Percentiles rank a stretch among this genome's conserved stretches.
Conservation (phyloP, 2,888 invertebrate species). For the Cheilosia scutellata region DNA sequence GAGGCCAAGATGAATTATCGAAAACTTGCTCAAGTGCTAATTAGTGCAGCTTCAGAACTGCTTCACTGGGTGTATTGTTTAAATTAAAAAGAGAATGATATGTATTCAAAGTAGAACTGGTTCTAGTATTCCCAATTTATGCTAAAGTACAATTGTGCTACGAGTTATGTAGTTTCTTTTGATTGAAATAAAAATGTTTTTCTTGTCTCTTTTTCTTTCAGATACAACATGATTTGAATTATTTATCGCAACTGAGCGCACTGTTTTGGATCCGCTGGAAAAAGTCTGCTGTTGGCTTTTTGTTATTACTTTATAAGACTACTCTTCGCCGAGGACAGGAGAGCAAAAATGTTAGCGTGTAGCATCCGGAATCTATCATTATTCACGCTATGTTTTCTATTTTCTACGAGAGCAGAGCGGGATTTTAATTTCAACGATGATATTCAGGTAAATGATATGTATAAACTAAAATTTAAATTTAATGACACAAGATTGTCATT, state of each 20-base stretch:
- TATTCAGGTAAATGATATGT: slow-evolving; percentile 51
- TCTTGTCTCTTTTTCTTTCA: slow-evolving; percentile 39
- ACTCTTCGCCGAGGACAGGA: slow-evolving; percentile 41
- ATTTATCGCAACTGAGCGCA: slow-evolving; percentile 45
- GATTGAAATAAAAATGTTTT: slow-evolving; percentile 27
- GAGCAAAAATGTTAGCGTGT: slow-evolving; percentile 57
- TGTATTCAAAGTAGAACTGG: not conserved
- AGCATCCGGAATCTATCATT: slow-evolving; percentile 56
- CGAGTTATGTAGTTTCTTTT: slow-evolving; percentile 25
- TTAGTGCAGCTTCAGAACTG: slow-evolving; percentile 45
- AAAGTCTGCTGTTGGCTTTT: slow-evolving; percentile 28
- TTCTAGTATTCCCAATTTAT: slow-evolving; percentile 23
- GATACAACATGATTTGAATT: slow-evolving; percentile 69
- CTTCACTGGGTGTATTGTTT: slow-evolving; percentile 23
- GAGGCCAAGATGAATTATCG: slow-evolving; percentile 62
- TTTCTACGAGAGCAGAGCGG: slow-evolving; percentile 62
- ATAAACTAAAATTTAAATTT: not conserved
- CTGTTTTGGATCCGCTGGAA: slow-evolving; percentile 35
- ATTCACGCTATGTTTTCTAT: slow-evolving; percentile 56
- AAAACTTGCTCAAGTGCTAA: slow-evolving; percentile 66
- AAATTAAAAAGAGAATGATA: slow-evolving; percentile 1
- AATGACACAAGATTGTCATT: not conserved
- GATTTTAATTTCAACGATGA: slow-evolving; percentile 72
- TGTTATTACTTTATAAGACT: slow-evolving; percentile 32
- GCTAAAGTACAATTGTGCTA: slow-evolving; percentile 27